Evolutionary conservation across 2,797 vertebrate species (phyloP).

Genomic region (Eulemur mongoz): DNA sequence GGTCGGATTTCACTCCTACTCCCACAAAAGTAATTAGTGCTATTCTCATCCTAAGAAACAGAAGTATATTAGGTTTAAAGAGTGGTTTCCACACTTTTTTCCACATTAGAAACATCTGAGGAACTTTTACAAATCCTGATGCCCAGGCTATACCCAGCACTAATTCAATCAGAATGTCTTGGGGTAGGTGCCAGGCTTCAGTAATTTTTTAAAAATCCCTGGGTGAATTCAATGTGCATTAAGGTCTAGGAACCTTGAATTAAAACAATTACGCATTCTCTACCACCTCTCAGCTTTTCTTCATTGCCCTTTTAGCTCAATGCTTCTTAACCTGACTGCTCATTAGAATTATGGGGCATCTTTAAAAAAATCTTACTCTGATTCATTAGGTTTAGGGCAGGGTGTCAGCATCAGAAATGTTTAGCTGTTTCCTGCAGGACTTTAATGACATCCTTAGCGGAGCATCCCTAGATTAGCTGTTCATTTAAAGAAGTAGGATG

Average conservation of each 20-base stretch:
- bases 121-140: not conserved
- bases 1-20: not conserved
- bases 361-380: not conserved
- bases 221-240: not conserved
- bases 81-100: constrained; percentile 30
- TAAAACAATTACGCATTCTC: not conserved
- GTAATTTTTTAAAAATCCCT: not conserved
- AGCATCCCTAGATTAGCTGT: not conserved
- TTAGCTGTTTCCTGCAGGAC: not conserved
- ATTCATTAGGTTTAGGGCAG: not conserved
- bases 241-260: not conserved
- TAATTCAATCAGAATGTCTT: not conserved
- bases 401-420: not conserved
- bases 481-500: not conserved
- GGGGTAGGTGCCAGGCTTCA: not conserved
- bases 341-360: not conserved
- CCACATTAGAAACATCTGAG: not conserved
- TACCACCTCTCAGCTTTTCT: not conserved
- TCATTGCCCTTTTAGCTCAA: not conserved
- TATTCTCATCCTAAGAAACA: not conserved
- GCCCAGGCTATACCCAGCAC: not conserved
- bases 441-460: not conserved
- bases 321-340: not conserved
- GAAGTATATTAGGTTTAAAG: not conserved
- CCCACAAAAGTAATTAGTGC: constrained; percentile 22